These are phyloP conservation scores for Bettongia penicillata DNA, from an alignment of 2,113 vertebrate species.

Conservation along the genomic window DNA sequence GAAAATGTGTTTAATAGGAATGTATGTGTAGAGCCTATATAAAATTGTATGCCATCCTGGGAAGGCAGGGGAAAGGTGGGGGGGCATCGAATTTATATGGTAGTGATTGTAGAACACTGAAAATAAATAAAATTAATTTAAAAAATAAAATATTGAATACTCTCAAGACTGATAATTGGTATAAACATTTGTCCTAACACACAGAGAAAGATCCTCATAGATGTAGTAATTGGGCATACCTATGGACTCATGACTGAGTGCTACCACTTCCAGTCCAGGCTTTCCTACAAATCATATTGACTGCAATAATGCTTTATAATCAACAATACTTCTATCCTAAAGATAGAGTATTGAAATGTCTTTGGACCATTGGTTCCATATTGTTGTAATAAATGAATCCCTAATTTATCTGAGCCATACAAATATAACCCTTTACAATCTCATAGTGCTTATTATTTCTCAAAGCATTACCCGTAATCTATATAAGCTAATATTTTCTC, in stretches of 20 bases:
- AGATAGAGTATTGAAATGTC: neutral
- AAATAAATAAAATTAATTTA: too few relatives aligned
- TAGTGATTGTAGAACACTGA: too few relatives aligned
- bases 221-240: neutral
- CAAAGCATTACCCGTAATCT: neutral
- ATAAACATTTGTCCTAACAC: neutral
- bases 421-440: too few relatives aligned
- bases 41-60: too few relatives aligned
- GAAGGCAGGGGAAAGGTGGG: too few relatives aligned
- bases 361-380: neutral
- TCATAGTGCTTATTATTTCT: neutral
- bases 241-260: neutral
- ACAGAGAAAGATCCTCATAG: neutral
- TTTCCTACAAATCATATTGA: neutral
- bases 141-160: neutral
- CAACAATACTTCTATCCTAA: neutral
- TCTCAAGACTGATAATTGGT: neutral
- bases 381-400: neutral
- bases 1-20: too few relatives aligned
- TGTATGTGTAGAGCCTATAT: too few relatives aligned
- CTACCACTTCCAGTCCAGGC: neutral
- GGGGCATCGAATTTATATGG: too few relatives aligned
- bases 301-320: neutral
- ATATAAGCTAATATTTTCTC: neutral
- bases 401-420: neutral